Conservation (phyloP, 2,797 vertebrate species). For the Cossypha dichroa region DNA sequence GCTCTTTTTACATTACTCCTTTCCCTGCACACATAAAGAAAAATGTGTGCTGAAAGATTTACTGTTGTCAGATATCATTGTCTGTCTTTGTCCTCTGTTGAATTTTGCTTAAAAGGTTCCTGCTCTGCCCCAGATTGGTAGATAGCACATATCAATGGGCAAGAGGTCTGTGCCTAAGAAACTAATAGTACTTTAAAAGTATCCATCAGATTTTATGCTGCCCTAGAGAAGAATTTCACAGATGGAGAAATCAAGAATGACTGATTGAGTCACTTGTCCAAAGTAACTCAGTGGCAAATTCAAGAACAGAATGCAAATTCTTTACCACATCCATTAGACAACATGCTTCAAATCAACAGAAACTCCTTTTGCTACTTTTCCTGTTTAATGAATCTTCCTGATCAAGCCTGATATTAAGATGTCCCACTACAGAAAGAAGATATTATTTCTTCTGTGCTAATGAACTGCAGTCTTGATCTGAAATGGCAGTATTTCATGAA, state of each 20-base stretch:
- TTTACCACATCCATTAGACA: not conserved
- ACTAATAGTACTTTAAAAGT: not conserved
- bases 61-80: not conserved
- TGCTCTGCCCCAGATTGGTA: not conserved
- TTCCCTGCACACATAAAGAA: not conserved
- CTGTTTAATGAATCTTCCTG: slow-evolving; percentile 6
- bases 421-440: not conserved
- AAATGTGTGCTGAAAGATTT: not conserved
- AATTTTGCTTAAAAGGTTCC: not conserved
- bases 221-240: slow-evolving; percentile 2
- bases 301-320: not conserved
- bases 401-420: not conserved
- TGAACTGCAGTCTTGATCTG: slow-evolving; percentile 6
- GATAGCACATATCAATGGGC: not conserved
- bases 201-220: not conserved
- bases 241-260: not conserved
- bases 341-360: not conserved
- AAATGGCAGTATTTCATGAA: slow-evolving; percentile 30
- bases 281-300: not conserved
- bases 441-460: slow-evolving; percentile 32
- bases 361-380: not conserved
- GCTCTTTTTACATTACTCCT: not conserved
- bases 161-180: not conserved
- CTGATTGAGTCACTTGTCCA: not conserved
- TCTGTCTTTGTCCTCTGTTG: not conserved